These are phyloP conservation scores for Luidia sarsii DNA, from an alignment of 53 echinoderm and acorn worm species.

Conservation along the genomic window DNA sequence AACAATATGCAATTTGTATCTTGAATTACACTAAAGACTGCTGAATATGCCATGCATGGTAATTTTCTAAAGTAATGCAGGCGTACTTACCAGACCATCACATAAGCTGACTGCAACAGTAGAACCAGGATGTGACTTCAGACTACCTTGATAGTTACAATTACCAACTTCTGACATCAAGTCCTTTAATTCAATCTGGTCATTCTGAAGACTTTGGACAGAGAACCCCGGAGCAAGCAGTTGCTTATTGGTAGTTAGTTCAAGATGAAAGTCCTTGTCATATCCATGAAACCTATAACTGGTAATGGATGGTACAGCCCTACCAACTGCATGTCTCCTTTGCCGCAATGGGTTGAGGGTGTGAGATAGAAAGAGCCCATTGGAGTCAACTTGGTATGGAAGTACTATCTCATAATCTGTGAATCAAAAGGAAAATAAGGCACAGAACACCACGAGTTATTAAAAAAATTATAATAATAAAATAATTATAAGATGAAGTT, in stretches of 20 bases:
- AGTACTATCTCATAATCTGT: conserved; percentile 83
- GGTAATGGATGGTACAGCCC: not conserved
- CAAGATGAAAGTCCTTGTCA: conserved; percentile 85
- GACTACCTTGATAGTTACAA: conserved; percentile 79
- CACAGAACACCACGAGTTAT: too few species aligned
- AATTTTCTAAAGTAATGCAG: too few species aligned
- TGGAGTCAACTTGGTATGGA: conserved; percentile 78
- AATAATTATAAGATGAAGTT: too few species aligned
- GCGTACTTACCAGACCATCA: conserved; percentile 91
- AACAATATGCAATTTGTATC: too few species aligned
- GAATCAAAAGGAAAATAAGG: not conserved
- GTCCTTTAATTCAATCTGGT: conserved; percentile 56
- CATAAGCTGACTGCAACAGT: conserved; percentile 85
- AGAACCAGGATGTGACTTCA: conserved; percentile 66
- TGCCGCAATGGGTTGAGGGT: conserved; percentile 70
- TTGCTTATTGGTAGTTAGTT: conserved; percentile 68
- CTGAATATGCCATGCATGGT: too few species aligned
- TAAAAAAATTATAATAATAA: too few species aligned
- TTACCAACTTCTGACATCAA: conserved; percentile 75
- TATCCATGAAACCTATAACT: conserved; percentile 72
- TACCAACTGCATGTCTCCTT: conserved; percentile 44
- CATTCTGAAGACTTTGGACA: conserved; percentile 71
- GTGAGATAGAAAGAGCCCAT: conserved; percentile 75
- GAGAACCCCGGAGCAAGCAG: conserved; percentile 85
- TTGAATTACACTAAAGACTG: too few species aligned